Evolutionary conservation across 2,797 vertebrate species (phyloP).

Genomic region (Myotis planiceps): DNA sequence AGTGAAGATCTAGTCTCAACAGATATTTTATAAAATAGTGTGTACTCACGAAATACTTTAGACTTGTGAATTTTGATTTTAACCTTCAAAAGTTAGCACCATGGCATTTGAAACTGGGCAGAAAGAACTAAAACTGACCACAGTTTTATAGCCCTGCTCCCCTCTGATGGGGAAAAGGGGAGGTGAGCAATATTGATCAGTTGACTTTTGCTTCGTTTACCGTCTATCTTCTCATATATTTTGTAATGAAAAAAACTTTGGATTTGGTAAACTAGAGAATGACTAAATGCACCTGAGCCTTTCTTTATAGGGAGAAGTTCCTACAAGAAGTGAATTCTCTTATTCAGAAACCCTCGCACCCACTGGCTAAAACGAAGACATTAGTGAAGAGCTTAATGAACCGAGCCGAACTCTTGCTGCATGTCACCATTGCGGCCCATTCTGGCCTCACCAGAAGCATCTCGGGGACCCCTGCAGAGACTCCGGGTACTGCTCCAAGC

Average conservation of each 20-base stretch:
- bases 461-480: constrained; percentile 93
- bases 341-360: constrained; percentile 89
- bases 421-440: constrained; percentile 98
- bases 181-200: not conserved
- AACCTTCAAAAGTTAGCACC: constrained; percentile 8
- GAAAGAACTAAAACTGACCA: not conserved
- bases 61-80: constrained; percentile 3
- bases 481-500: constrained; percentile 87
- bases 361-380: constrained; percentile 94
- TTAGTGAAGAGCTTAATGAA: constrained; percentile 98
- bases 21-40: not conserved
- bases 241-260: not conserved
- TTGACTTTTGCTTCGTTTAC: not conserved
- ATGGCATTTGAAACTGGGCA: not conserved
- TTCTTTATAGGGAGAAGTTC: constrained; percentile 93
- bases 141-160: not conserved
- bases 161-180: not conserved
- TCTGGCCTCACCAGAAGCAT: constrained; percentile 93
- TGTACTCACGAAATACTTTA: not conserved
- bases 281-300: constrained; percentile 32
- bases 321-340: constrained; percentile 95
- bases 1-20: not conserved
- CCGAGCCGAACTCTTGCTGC: constrained; percentile 95
- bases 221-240: not conserved
- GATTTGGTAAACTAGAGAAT: constrained; percentile 5